These are phyloP conservation scores for Phylloscopus trochiloides DNA, from an alignment of 2,113 vertebrate species.

Conservation along the genomic window DNA sequence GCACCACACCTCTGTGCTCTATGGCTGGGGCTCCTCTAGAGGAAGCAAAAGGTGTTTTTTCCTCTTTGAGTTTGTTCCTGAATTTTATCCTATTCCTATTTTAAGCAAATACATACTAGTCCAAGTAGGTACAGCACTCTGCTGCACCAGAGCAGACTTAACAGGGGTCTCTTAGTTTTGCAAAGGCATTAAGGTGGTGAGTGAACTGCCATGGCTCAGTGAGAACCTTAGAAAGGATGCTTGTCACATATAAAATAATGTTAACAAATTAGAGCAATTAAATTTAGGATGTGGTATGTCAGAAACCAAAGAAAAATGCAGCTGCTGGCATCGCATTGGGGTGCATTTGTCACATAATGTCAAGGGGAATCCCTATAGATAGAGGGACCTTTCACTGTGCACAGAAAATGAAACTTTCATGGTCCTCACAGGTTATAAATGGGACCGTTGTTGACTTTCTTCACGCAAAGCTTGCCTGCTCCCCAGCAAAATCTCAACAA, in stretches of 20 bases:
- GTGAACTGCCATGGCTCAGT: conserved; percentile 37
- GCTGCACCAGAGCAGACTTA: background rate
- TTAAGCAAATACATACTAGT: conserved; percentile 21
- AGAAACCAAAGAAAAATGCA: conserved; percentile 40
- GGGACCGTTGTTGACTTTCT: background rate
- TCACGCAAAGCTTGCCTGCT: background rate
- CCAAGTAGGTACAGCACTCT: background rate
- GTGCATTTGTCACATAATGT: conserved; percentile 4
- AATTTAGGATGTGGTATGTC: conserved; percentile 44
- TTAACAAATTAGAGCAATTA: conserved; percentile 60
- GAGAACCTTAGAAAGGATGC: conserved; percentile 31
- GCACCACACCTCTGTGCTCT: background rate
- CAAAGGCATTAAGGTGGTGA: background rate
- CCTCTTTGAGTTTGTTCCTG: conserved; percentile 39
- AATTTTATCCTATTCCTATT: conserved; percentile 42
- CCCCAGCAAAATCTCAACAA: background rate
- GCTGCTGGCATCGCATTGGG: background rate
- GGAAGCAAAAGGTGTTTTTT: conserved; percentile 14
- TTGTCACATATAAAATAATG: conserved; percentile 37
- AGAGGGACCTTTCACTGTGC: conserved; percentile 19
- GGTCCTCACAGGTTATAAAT: conserved; percentile 36
- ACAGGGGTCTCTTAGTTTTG: conserved; percentile 43
- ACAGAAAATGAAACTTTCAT: background rate
- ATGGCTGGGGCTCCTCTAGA: background rate
- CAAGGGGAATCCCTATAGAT: background rate